Base-by-base conservation (phyloP, 2,888 invertebrate species). In the Mylabris sibirica region DNA sequence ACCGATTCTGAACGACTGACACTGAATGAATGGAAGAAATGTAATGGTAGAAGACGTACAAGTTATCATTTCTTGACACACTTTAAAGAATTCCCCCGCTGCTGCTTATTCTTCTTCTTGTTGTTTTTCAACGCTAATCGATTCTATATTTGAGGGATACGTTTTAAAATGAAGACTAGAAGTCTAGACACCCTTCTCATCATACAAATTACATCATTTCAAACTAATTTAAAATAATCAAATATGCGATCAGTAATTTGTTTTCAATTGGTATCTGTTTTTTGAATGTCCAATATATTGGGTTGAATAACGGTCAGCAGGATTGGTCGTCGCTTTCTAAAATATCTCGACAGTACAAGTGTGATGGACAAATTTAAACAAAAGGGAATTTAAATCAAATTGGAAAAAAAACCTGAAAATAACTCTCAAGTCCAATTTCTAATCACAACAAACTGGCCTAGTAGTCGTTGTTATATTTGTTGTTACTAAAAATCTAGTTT, bases 11-110 rank as follows among this genome's bases (percentile, higher is more conserved):
- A 49, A 49, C 49, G 78, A 75, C 77, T 77, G 78, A 72, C 78
- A 78, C 76, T 70, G 74, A 78, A 79, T 79, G 82, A 83, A 81
- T 81, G 80, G 76, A 74, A 77, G 78, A 77, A 74, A 73, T 70
- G 72, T 72, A 67, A 62, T 49, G 30, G 30, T 30, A 61, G 72
- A 68, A 75, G 72, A 72, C 77, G 76, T 75, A 77, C 77, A 73
- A 79, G 79, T 81, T 83, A 82, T 83, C 81, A 82, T 79, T 82
- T 80, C 79, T 74, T 82, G 84, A 81, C 84, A 84, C 73, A 84
- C 84, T 83, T 83, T 78, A 73, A 59, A 38, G 57, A 30, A 35
- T 49, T 67, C 67, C 67, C 67, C 34, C 38, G 26, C n/a, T 30
- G 14, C 68, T 35, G 53, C 26, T 60, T 22, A 20, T 34, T n/a